Conservation (phyloP, 2,797 vertebrate species). For the Natrix natrix region DNA sequence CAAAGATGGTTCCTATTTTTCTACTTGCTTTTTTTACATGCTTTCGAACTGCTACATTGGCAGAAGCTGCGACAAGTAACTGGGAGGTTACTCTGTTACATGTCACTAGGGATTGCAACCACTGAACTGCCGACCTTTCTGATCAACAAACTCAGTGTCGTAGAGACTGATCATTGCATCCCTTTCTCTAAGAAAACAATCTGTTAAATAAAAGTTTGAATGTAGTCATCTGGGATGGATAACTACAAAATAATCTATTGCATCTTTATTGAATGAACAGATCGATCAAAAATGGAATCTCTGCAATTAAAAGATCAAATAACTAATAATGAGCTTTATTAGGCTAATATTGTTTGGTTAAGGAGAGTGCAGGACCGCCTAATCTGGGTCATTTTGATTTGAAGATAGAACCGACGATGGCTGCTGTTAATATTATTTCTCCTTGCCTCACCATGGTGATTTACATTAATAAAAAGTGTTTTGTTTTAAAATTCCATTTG, state of each 20-base stretch:
- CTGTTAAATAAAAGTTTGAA: not conserved
- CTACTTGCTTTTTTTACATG: too few species aligned
- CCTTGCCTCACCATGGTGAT: not conserved
- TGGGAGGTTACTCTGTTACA: too few species aligned
- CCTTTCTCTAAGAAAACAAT: not conserved
- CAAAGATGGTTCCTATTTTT: too few species aligned
- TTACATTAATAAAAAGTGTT: not conserved
- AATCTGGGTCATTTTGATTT: not conserved
- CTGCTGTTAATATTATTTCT: not conserved
- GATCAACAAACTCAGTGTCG: too few species aligned
- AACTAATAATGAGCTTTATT: not conserved
- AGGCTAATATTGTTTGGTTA: not conserved
- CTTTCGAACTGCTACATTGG: too few species aligned
- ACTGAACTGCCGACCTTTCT: too few species aligned
- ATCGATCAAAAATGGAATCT: not conserved
- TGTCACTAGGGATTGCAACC: too few species aligned
- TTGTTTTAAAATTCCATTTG: not conserved
- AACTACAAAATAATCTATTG: not conserved
- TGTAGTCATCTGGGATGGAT: not conserved
- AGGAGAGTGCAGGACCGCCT: not conserved
- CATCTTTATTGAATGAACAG: too few species aligned
- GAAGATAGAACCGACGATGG: not conserved
- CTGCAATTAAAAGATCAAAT: not conserved
- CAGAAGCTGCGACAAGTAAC: too few species aligned
- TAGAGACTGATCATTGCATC: too few species aligned